Evolutionary conservation across 2,113 vertebrate species (phyloP).

Genomic region (Solea senegalensis): DNA sequence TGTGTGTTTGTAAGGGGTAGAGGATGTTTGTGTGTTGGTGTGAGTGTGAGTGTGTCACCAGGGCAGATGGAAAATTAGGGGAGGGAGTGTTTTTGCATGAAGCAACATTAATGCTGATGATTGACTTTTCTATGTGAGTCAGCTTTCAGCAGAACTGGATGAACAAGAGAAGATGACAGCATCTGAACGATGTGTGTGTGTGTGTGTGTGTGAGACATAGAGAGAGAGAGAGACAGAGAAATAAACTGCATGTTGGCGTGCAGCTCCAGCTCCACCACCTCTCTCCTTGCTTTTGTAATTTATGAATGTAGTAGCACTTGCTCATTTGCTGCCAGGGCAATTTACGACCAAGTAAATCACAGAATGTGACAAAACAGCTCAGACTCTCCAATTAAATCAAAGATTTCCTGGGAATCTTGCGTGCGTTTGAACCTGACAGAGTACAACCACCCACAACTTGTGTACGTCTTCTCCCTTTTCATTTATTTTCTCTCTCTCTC

Average conservation of each 20-base stretch:
- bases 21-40: neutral
- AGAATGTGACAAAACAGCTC: conserved; percentile 16
- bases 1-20: neutral
- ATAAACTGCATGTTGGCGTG: conserved; percentile 2
- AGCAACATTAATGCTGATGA: conserved; percentile 48
- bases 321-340: conserved; percentile 20
- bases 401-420: conserved; percentile 13
- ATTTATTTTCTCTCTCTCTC: no score
- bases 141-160: conserved; percentile 31
- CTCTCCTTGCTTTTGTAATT: conserved; percentile 23
- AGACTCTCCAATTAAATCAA: conserved; percentile 11
- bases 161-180: conserved; percentile 10
- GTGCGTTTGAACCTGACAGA: neutral
- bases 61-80: neutral
- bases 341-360: conserved; percentile 39
- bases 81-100: conserved; percentile 16
- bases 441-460: conserved; percentile 14
- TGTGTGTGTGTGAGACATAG: neutral
- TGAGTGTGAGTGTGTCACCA: conserved; percentile 2
- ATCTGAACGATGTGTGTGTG: neutral
- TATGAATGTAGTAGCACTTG: conserved; percentile 25
- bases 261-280: conserved; percentile 22
- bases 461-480: neutral
- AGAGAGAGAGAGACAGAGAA: no score
- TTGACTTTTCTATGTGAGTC: conserved; percentile 45